phyloP scores from a whole-genome alignment of 2,797 vertebrate genomes.

The Peromyscus melanophrys region DNA sequence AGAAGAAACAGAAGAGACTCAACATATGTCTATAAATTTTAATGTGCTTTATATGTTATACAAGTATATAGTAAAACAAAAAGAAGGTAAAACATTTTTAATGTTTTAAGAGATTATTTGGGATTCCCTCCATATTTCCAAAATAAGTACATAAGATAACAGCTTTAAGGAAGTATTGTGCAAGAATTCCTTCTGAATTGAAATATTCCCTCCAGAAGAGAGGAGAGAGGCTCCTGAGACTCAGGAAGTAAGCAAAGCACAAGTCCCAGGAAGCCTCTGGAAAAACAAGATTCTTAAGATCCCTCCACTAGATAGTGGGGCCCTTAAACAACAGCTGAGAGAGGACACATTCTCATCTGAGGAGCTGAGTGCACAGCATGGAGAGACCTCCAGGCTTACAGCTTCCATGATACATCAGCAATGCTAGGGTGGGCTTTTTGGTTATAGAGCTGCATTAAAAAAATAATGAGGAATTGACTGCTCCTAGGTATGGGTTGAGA shows the following conservation, averaged over 20 bases:
- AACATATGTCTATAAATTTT: neutral
- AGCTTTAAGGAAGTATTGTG: neutral
- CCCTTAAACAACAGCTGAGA: neutral
- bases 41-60: neutral
- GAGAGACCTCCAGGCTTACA: neutral
- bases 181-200: neutral
- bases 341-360: too few species aligned
- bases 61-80: neutral
- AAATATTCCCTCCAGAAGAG: neutral
- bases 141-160: neutral
- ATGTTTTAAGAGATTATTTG: neutral
- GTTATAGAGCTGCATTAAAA: neutral
- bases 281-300: neutral
- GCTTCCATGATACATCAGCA: neutral
- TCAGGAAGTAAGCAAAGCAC: neutral
- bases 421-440: neutral
- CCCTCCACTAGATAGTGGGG: too few species aligned
- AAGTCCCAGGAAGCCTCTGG: neutral
- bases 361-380: neutral
- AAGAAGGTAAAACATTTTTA: neutral
- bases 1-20: neutral
- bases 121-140: neutral
- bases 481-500: neutral
- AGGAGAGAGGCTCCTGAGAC: neutral
- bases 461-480: neutral